Percentiles rank a stretch among this genome's conserved stretches.
Conservation (phyloP, 1,140 invertebrate species). For the Stegodyphus dumicola region DNA sequence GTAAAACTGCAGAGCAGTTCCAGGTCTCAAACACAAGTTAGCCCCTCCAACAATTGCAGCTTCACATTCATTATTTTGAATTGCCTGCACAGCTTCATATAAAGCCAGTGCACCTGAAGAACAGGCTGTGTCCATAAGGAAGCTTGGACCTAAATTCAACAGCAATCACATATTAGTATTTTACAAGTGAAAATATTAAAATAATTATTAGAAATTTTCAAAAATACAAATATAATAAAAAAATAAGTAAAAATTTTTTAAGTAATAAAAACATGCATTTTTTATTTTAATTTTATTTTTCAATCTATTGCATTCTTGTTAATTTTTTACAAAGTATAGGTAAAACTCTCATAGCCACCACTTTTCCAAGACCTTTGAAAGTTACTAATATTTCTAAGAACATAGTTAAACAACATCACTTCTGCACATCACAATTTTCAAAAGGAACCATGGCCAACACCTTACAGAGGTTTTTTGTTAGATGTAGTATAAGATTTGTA, state of each 20-base stretch:
- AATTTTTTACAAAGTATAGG: too few species aligned
- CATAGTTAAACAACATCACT: too few species aligned
- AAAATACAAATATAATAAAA: background rate
- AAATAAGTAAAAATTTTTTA: conserved; percentile 13
- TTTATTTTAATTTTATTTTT: too few species aligned
- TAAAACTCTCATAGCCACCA: too few species aligned
- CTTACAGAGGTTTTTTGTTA: too few species aligned
- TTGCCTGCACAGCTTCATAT: conserved; percentile 85
- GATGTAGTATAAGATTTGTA: too few species aligned
- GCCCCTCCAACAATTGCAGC: conserved; percentile 90
- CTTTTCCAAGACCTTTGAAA: too few species aligned
- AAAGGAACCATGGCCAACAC: too few species aligned
- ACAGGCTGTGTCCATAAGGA: conserved; percentile 93
- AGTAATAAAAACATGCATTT: too few species aligned
- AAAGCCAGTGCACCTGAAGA: conserved; percentile 91
- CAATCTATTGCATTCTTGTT: too few species aligned
- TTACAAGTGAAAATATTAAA: background rate
- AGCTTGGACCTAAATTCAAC: conserved; percentile 81
- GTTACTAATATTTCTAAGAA: too few species aligned
- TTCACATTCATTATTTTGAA: conserved; percentile 88
- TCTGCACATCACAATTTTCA: too few species aligned
- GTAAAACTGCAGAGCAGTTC: conserved; percentile 91
- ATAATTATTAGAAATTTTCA: background rate
- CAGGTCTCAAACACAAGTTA: conserved; percentile 88
- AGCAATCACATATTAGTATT: conserved; percentile 5